Conservation (phyloP, 1,140 invertebrate species). For the Drosophila pectinifera region DNA sequence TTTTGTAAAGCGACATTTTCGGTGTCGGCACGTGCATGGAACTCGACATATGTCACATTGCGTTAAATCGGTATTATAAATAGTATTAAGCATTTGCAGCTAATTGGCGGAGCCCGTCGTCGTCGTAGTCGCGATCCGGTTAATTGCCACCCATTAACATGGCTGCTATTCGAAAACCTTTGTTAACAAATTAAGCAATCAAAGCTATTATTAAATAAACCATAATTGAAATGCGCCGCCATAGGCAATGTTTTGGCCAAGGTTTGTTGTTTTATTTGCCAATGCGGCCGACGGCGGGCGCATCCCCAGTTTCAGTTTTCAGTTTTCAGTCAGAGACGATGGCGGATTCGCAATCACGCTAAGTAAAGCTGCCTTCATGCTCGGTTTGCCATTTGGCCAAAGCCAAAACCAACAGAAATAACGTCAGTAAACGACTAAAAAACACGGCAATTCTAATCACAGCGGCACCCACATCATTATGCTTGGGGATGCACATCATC, state of each 20-base stretch:
- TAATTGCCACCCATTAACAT: constrained; percentile 79
- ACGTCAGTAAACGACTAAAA: constrained; percentile 9
- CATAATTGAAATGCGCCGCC: constrained; percentile 73
- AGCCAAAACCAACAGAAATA: constrained; percentile 27
- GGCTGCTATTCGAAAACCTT: constrained; percentile 51
- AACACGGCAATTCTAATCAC: constrained; percentile 42
- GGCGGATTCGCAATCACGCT: constrained; percentile 66
- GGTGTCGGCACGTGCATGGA: constrained; percentile 32
- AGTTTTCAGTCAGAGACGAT: constrained; percentile 28
- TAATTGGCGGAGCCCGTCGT: constrained; percentile 59
- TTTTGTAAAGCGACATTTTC: constrained; percentile 27
- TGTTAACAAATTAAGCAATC: constrained; percentile 79
- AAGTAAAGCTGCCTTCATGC: constrained; percentile 78
- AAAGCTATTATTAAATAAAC: constrained; percentile 70
- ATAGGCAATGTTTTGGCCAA: constrained; percentile 54
- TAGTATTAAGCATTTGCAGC: constrained; percentile 27
- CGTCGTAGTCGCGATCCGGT: constrained; percentile 37
- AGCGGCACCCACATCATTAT: constrained; percentile 32
- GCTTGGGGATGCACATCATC: constrained; percentile 49
- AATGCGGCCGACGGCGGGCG: constrained; percentile 37
- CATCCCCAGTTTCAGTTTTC: constrained; percentile 48
- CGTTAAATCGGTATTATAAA: constrained; percentile 38
- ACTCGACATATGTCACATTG: constrained; percentile 22
- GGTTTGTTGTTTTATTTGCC: constrained; percentile 43
- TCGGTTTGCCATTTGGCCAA: constrained; percentile 66